These are phyloP conservation scores for Perdita meconis DNA, from an alignment of 2,888 invertebrate species.

Conservation along the genomic window DNA sequence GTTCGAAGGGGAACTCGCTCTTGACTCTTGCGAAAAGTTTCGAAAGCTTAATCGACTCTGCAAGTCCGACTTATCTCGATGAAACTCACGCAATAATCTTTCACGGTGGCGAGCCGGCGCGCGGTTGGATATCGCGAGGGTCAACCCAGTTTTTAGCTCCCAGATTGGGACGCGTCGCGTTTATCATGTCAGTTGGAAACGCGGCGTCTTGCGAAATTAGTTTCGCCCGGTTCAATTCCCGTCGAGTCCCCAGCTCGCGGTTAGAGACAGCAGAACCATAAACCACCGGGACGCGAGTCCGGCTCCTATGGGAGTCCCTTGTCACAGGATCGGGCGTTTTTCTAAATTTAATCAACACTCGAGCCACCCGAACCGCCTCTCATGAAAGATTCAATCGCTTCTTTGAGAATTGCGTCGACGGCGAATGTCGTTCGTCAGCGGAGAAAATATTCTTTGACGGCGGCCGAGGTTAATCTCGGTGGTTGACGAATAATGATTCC, in stretches of 20 bases:
- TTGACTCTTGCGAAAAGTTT: conserved; percentile 28
- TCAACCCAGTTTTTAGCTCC: conserved; percentile 15
- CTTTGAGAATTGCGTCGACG: conserved; percentile 15
- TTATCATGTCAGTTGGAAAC: not conserved
- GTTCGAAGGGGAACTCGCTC: conserved; percentile 5
- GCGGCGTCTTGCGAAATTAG: conserved; percentile 5
- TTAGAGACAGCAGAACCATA: conserved; percentile 5
- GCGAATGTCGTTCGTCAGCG: conserved; percentile 5
- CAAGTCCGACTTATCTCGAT: conserved; percentile 28
- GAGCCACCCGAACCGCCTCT: conserved; percentile 27
- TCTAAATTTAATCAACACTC: conserved; percentile 55
- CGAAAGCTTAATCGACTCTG: conserved; percentile 19
- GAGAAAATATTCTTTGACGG: conserved; percentile 17
- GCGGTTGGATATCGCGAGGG: not conserved
- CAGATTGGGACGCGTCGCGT: not conserved
- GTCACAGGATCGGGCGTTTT: conserved; percentile 34
- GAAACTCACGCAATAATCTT: conserved; percentile 25
- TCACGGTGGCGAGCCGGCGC: not conserved
- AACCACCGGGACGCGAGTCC: not conserved
- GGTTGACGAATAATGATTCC: not conserved
- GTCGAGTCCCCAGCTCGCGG: not conserved
- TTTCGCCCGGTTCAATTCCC: conserved; percentile 5
- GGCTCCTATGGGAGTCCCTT: conserved; percentile 9
- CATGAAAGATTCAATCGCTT: conserved; percentile 56
- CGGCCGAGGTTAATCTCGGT: not conserved